Percentiles rank a stretch among this genome's conserved stretches.
Evolutionary conservation across 2,888 invertebrate species (phyloP).

Genomic region (Heliconius ismenius): DNA sequence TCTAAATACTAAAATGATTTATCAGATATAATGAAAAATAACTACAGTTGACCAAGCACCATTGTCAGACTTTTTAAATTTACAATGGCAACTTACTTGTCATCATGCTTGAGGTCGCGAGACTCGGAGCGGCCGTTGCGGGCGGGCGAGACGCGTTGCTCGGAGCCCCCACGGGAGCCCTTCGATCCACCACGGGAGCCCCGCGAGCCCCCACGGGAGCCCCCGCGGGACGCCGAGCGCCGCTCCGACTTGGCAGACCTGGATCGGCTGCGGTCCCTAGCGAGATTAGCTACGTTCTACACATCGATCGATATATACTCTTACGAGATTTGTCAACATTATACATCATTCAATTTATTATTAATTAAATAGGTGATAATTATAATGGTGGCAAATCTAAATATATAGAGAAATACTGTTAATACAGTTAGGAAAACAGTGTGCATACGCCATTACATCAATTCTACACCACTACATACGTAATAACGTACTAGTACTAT

Average conservation of each 20-base stretch:
- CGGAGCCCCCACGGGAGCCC: slow-evolving; percentile 51
- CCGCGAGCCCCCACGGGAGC: slow-evolving; percentile 57
- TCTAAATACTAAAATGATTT: background rate
- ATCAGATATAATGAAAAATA: slow-evolving; percentile 27
- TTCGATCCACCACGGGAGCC: slow-evolving; percentile 50
- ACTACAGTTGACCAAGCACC: slow-evolving; percentile 51
- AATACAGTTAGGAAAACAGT: background rate
- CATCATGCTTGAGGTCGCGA: slow-evolving; percentile 61
- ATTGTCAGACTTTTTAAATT: slow-evolving; percentile 54
- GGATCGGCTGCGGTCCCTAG: slow-evolving; percentile 73
- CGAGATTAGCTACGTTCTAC: slow-evolving; percentile 44
- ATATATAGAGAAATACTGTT: background rate
- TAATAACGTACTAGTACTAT: slow-evolving; percentile 36
- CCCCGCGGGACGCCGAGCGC: slow-evolving; percentile 54
- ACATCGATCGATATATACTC: slow-evolving; percentile 27
- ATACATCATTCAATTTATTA: background rate
- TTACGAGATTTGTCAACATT: slow-evolving; percentile 25
- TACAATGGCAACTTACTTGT: slow-evolving; percentile 72
- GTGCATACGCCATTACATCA: slow-evolving; percentile 13
- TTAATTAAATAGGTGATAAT: background rate
- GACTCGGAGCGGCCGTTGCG: slow-evolving; percentile 56
- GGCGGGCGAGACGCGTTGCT: slow-evolving; percentile 52
- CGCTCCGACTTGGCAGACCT: slow-evolving; percentile 59
- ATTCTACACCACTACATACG: slow-evolving; percentile 27
- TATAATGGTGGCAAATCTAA: slow-evolving; percentile 21